Base-by-base conservation (phyloP, 2,797 vertebrate species). In the Chelon labrosus region DNA sequence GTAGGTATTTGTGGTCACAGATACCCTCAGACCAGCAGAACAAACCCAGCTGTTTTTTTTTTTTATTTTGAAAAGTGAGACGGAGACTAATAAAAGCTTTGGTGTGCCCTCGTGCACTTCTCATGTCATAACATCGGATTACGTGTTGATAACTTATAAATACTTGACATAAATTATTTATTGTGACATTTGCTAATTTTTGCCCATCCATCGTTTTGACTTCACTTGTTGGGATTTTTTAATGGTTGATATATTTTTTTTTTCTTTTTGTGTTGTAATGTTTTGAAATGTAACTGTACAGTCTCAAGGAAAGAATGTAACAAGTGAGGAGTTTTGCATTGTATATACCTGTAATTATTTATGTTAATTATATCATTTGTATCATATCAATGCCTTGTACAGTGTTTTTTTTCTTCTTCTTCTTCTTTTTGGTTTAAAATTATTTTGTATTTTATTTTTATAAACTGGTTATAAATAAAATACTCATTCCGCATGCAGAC, bases 391-490 rank as follows among this genome's bases (percentile, higher is more conserved):
- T 96, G 95, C 96, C 95, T 96, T 99, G 97, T 99, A 98, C 96
- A 98, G 96, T 97, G 96, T 95, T 96, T 93, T 94, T 94, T 94
- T 96, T n/a, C n/a, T 96, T 93, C 22, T 22, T 31, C 31, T 31
- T 31, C 31, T 31, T 95, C 91, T 85, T 83, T 91, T 90, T 94
- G 94, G 95, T 97, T 97, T 96, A 86, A 96, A 97, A 97, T 98
- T 97, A 96, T 98, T 99, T 99, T 99, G 95, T 99, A 99, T 98
- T 98, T 99, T 99, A 99, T 99, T 99, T 99, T 99, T 99, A 98
- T 99, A 99, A 98, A 96, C 96, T 95, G 96, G 96, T 97, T 96
- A 95, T 95, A 95, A 98, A 98, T 98, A 98, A 98, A 98, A 97
- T 96, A 96, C 93, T 97, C 95, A 97, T 98, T 96, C 94, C 94